A percentile compares a stretch with the other conserved stretches of the same genome.
Conservation (phyloP, 1,140 invertebrate species). For the Hyles vespertilio region DNA sequence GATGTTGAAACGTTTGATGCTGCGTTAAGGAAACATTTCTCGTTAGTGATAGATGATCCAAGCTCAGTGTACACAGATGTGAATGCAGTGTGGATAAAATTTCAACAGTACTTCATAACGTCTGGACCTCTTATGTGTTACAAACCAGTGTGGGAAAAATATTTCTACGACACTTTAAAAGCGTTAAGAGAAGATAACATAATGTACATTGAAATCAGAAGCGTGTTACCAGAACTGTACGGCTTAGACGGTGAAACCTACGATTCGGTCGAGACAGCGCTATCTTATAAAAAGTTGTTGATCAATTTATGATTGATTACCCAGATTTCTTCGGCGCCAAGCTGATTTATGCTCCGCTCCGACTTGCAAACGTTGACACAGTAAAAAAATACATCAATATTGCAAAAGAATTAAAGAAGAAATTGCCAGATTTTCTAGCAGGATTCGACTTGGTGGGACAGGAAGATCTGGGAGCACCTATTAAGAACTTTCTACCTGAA, state of each 20-base stretch:
- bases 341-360: slow-evolving; percentile 82
- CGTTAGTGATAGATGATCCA: slow-evolving; percentile 76
- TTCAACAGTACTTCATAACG: slow-evolving; percentile 80
- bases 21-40: slow-evolving; percentile 77
- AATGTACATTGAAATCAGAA: slow-evolving; percentile 85
- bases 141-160: slow-evolving; percentile 82
- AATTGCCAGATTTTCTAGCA: slow-evolving; percentile 78
- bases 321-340: slow-evolving; percentile 83
- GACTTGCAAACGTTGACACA: slow-evolving; percentile 48
- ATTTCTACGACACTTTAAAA: slow-evolving; percentile 82
- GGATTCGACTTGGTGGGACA: slow-evolving; percentile 88
- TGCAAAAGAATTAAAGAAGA: slow-evolving; percentile 64
- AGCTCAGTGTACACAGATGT: slow-evolving; percentile 76
- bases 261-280: slow-evolving; percentile 72
- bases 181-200: slow-evolving; percentile 87
- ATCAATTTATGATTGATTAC: slow-evolving; percentile 77
- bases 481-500: slow-evolving; percentile 78
- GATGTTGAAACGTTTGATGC: slow-evolving; percentile 76
- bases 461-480: slow-evolving; percentile 81
- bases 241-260: slow-evolving; percentile 79
- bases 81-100: slow-evolving; percentile 82
- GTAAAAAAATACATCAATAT: slow-evolving; percentile 72
- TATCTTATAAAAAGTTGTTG: slow-evolving; percentile 77
- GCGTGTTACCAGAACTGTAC: slow-evolving; percentile 78
- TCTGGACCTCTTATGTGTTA: slow-evolving; percentile 81